phyloP scores from a whole-genome alignment of 2,888 invertebrate genomes.

The Physocephala rufipes region DNA sequence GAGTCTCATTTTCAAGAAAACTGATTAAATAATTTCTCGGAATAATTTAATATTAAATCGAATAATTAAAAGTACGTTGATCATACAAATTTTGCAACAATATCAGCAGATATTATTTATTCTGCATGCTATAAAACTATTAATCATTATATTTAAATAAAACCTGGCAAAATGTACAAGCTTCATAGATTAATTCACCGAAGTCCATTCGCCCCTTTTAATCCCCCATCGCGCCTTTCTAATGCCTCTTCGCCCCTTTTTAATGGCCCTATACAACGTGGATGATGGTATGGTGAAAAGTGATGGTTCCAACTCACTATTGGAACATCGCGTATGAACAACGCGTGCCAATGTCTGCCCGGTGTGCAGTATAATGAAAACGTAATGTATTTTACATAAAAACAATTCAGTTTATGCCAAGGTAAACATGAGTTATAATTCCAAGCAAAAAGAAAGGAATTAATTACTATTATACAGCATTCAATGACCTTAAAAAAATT shows the following conservation, averaged over 20 bases:
- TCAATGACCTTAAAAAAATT: background rate
- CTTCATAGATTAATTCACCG: slow-evolving; percentile 14
- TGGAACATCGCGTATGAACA: slow-evolving; percentile 12
- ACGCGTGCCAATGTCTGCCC: slow-evolving; percentile 32
- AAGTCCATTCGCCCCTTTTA: background rate
- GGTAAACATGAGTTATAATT: background rate
- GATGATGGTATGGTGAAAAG: no score
- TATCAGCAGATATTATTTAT: no score
- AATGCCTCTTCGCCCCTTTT: background rate
- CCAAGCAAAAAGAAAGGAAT: background rate
- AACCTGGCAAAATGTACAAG: background rate
- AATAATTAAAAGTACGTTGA: no score
- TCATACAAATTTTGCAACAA: no score
- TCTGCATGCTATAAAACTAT: no score
- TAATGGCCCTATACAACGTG: no score
- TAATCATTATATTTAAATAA: background rate
- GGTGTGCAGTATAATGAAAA: background rate
- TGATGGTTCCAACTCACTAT: background rate
- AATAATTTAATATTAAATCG: no score
- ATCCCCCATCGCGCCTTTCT: background rate
- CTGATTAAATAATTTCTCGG: no score
- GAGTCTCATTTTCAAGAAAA: no score
- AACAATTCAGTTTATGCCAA: no score
- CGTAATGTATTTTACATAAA: no score
- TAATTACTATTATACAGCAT: background rate